Base-by-base conservation (phyloP, 2,888 invertebrate species). In the Cheilosia scutellata region DNA sequence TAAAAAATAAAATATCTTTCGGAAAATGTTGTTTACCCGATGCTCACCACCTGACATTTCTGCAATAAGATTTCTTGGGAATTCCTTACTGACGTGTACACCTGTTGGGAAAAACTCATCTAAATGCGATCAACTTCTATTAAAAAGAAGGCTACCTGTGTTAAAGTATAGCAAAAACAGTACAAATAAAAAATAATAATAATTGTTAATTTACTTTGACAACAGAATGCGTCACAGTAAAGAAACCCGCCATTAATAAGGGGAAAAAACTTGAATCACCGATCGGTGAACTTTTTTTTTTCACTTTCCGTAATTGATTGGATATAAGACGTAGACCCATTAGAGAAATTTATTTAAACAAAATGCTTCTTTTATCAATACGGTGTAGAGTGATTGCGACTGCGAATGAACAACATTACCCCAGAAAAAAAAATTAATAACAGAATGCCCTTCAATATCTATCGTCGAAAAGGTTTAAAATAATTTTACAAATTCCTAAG, bases 181-280 rank as follows among this genome's bases (percentile, higher is more conserved):
- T 29, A 20, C 11, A 31, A 40, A 58, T 58, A 44, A 31, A 27
- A 57, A 40, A 57, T 20, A n/a, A 47, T 66, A 20, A 11, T 11
- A 44, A 20, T 20, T 55, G 16, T 6, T 33, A 25, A 40, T 55
- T 40, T 11, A 29, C 25, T n/a, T 58, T 25, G n/a, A 57, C 5
- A 57, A 33, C 44, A 42, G 25, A 55, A 62, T 77, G 77, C 62
- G 77, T 70, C 77, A 20, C 20, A 77, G 55, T 49, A 57, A 49
- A 77, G 62, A 77, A 77, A 70, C 77, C 77, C 76, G 37, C 0
- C 49, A 58, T 37, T 65, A 58, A 27, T 20, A 27, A 37, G 0
- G 20, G 7, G 25, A 51, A 27, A 47, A 27, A 33, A n/a, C 31
- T 57, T 74, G 75, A 75, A 40, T 75, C 75, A 75, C 11, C 37